A percentile compares a stretch with the other conserved stretches of the same genome.
Conservation (phyloP, 1,140 invertebrate species). For the Neomicropteryx cornuta region DNA sequence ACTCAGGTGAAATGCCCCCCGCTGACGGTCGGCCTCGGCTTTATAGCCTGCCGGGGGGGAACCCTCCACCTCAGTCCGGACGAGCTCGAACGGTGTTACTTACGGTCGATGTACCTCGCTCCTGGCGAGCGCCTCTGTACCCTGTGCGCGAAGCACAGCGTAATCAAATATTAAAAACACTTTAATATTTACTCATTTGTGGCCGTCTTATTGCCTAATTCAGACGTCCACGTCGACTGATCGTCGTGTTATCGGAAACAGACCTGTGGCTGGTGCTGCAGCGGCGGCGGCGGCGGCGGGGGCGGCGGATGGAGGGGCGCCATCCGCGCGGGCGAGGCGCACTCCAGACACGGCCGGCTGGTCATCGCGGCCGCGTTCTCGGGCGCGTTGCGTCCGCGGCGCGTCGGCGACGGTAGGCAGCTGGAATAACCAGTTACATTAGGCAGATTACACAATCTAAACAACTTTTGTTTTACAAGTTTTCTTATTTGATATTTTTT, state of each 20-base stretch:
- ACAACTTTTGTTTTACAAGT: not conserved
- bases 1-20: no score
- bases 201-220: not conserved
- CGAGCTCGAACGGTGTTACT: no score
- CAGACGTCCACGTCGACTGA: conserved; percentile 16
- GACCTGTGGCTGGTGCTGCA: conserved; percentile 21
- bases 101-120: no score
- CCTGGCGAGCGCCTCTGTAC: no score
- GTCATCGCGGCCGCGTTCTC: conserved; percentile 28
- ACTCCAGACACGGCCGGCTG: conserved; percentile 20
- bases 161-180: conserved; percentile 15
- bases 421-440: conserved; percentile 14
- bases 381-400: conserved; percentile 15
- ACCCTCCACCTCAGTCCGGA: no score
- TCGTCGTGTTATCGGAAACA: no score
- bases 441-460: conserved; percentile 1
- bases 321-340: conserved; percentile 26
- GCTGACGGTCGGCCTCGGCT: no score
- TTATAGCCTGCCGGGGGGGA: no score
- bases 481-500: no score
- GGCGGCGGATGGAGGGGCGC: conserved; percentile 21
- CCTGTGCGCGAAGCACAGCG: conserved; percentile 15
- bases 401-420: conserved; percentile 28
- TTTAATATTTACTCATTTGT: conserved; percentile 1
- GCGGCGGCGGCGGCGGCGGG: conserved; percentile 20